Evolutionary conservation across 2,113 vertebrate species (phyloP), one percentile per base, ranked within the genome.

Genomic region (Etheostoma spectabile): DNA sequence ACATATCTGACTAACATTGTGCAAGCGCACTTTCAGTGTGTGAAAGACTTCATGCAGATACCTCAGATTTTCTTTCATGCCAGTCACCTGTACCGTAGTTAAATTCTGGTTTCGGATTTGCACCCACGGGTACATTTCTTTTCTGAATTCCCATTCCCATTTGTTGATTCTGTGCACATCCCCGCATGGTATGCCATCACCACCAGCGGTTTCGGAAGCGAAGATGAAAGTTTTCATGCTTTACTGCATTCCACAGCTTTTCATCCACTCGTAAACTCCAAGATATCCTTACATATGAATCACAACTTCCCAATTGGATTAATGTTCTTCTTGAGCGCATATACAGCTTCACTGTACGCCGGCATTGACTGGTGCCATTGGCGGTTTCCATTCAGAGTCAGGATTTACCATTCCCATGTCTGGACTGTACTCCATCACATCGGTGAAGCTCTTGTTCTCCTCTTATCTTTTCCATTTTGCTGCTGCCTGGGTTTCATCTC

Each of bases 141-240:
- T 91, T 81, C 66, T 91, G 52, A 91, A 90, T 16, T 76, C 77
- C 92, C 94, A 93, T 75, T 93, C 91, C 94, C 94, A 95, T 48
- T 85, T 86, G 65, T 91, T 85, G 72, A 92, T 55, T 95, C 79
- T 33, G 84, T 67, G 62, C 90, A 93, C 8, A 95, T 22, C 27
- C 87, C n/a, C n/a, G n/a, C 72, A 88, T 91, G n/a, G 81, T 93
- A 93, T 6, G 92, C n/a, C 93, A 67, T 94, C 89, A 65, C 92
- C 56, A 93, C 94, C 0, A 94, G n/a, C 91, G 93, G 56, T 94
- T 95, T 61, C 90, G 91, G 76, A 94, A 95, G 67, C 90, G 71
- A 95, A 95, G 48, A 95, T 94, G 83, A n/a, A 95, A 94, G 77
- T 95, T 93, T 80, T 95, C 93, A 75, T 93, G 90, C 45, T 93